Base-by-base conservation (phyloP, 2,888 invertebrate genomes). In the Hoplodrina blanda region DNA sequence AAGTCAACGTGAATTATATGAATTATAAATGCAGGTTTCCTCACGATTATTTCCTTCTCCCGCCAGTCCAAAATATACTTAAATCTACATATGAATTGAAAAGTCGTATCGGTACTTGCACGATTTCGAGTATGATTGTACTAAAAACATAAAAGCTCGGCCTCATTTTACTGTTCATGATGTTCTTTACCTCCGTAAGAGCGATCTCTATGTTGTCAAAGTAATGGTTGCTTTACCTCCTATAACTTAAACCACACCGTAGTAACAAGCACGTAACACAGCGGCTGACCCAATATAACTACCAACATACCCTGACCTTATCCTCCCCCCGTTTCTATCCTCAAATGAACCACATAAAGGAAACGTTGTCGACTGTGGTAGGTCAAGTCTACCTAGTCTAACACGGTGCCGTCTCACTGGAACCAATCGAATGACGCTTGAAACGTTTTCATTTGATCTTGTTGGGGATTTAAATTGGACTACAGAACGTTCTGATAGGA, bases 391-490 rank as follows among this genome's bases (percentile, higher is more conserved):
- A 59, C 55, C 73, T 88, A 87, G 89, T 68, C 76, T 69, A 73
- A 76, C 64, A 68, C 72, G 77, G 59, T 82, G 74, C 76, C 79
- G 76, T 73, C 77, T 79, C 72, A 69, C 76, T 78, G 80, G 71
- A 82, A 81, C 80, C 85, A 84, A 87, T 87, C 80, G 86, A 88
- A 85, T 82, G 82, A 84, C 80, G 83, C 75, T 83, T 72, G 81
- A 84, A 88, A 83, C 82, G 80, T 83, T 89, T 89, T 84, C 83
- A 87, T 87, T 88, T 84, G 83, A 85, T 88, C 84, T 80, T 78
- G 85, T 86, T 87, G 80, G 82, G 79, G 80, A 83, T 87, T 87
- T 81, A 84, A 86, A 87, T 86, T 85, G 83, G 79, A 87, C 81
- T 72, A 79, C 65, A 69, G 76, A 74, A 73, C 70, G 74, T 78